Conservation (phyloP, 2,888 invertebrate genomes). For the Patella pellucida region DNA sequence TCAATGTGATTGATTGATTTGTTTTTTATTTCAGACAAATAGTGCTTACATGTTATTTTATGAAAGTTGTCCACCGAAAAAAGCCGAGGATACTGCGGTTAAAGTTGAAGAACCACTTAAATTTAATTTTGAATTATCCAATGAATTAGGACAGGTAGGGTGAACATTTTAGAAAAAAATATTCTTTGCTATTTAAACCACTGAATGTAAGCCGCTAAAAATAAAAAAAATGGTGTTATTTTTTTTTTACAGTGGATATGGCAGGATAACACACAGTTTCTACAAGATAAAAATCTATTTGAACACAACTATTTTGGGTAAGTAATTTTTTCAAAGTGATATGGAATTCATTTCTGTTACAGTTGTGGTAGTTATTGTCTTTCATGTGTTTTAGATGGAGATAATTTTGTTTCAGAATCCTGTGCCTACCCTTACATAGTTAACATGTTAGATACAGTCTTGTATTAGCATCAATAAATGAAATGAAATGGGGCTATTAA, state of each 20-base stretch:
- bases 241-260: conserved; percentile 83
- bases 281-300: conserved; percentile 95
- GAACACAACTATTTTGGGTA: conserved; percentile 95
- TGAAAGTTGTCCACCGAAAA: conserved; percentile 76
- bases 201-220: neutral
- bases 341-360: neutral
- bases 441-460: too few relatives aligned
- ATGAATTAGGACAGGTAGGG: conserved; percentile 82
- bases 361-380: neutral
- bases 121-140: conserved; percentile 77
- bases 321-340: conserved; percentile 65
- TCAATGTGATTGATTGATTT: neutral
- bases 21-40: conserved; percentile 77
- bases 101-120: conserved; percentile 54
- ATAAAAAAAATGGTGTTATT: neutral
- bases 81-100: conserved; percentile 27
- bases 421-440: too few relatives aligned
- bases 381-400: neutral
- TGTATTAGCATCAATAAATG: too few relatives aligned
- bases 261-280: conserved; percentile 95
- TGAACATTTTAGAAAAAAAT: neutral
- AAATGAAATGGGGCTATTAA: too few relatives aligned
- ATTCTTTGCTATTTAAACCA: neutral
- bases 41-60: conserved; percentile 98
- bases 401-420: too few relatives aligned